Conservation (phyloP, 2,888 invertebrate genomes). For the Danaus chrysippus region DNA sequence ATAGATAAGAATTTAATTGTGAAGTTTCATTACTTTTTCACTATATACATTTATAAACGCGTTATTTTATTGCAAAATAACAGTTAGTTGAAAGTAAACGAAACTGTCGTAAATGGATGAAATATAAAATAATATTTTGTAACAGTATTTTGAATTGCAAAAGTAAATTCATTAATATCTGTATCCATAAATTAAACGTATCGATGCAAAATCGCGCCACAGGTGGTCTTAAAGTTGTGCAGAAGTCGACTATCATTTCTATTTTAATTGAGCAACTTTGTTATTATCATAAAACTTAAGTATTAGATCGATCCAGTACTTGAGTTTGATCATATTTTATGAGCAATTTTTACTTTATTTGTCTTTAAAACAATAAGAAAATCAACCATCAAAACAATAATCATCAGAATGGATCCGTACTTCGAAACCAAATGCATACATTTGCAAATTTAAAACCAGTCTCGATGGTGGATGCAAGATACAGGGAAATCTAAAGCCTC, state of each 20-base stretch:
- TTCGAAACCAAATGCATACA: conserved; percentile 33
- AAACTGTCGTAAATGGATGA: neutral
- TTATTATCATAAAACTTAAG: conserved; percentile 5
- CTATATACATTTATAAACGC: too few relatives aligned
- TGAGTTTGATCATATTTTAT: too few relatives aligned
- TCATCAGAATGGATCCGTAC: neutral
- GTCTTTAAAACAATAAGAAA: too few relatives aligned
- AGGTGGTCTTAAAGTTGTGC: neutral
- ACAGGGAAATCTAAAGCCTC: conserved; percentile 35
- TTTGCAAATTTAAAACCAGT: conserved; percentile 32
- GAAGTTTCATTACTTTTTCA: too few relatives aligned
- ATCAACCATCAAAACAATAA: neutral
- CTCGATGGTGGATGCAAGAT: conserved; percentile 24
- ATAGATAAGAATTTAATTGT: too few relatives aligned
- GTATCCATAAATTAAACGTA: neutral
- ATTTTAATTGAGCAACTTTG: neutral
- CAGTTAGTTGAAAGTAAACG: neutral
- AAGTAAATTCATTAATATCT: neutral
- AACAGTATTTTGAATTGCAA: neutral
- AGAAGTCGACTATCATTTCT: neutral
- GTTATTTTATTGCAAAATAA: too few relatives aligned
- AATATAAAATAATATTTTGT: neutral
- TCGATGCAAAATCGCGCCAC: neutral
- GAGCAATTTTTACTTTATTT: too few relatives aligned
- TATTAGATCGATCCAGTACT: neutral